These are phyloP conservation scores for Pelagia noctiluca DNA, from an alignment of 30 jellyfish, hydroid and myxozoan genomes.

Conservation along the genomic window DNA sequence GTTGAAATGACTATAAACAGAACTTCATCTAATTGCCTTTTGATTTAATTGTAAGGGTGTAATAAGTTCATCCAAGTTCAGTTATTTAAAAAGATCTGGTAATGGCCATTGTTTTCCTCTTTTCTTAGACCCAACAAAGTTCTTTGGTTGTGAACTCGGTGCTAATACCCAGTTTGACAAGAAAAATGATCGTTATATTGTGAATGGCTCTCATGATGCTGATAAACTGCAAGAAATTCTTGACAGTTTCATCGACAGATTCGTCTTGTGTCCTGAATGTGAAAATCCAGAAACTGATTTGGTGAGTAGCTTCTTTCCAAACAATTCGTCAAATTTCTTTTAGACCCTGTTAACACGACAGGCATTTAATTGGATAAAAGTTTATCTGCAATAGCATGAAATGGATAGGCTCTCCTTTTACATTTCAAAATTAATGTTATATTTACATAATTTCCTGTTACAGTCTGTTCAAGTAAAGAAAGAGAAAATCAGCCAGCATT, in stretches of 20 bases:
- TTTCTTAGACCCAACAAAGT: slow-evolving; percentile 90
- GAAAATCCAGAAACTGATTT: slow-evolving; percentile 96
- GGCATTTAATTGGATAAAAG: too few relatives aligned
- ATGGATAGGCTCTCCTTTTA: too few relatives aligned
- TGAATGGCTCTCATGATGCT: slow-evolving; percentile 98
- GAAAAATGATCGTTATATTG: slow-evolving; percentile 97
- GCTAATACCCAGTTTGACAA: slow-evolving; percentile 98
- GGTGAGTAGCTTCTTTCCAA: slow-evolving; percentile 61
- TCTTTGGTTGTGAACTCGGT: slow-evolving; percentile 99
- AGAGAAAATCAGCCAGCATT: slow-evolving; percentile 90
- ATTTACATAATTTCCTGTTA: not conserved
- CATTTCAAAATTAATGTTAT: too few relatives aligned
- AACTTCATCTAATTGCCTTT: too few relatives aligned
- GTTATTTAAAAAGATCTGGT: not conserved
- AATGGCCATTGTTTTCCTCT: not conserved
- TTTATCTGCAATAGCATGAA: too few relatives aligned
- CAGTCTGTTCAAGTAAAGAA: slow-evolving; percentile 88
- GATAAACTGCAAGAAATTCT: slow-evolving; percentile 95
- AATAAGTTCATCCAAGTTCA: too few relatives aligned
- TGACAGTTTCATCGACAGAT: slow-evolving; percentile 90
- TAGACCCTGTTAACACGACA: too few relatives aligned
- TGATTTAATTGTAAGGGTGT: too few relatives aligned
- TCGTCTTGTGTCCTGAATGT: slow-evolving; percentile 95
- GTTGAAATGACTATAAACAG: too few relatives aligned
- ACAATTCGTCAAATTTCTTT: too few relatives aligned